A percentile compares a stretch with the other conserved stretches of the same genome.
These are phyloP conservation scores for Porites cylindrica DNA, from an alignment of 92 coral and sea anemone genomes.

Conservation along the genomic window DNA sequence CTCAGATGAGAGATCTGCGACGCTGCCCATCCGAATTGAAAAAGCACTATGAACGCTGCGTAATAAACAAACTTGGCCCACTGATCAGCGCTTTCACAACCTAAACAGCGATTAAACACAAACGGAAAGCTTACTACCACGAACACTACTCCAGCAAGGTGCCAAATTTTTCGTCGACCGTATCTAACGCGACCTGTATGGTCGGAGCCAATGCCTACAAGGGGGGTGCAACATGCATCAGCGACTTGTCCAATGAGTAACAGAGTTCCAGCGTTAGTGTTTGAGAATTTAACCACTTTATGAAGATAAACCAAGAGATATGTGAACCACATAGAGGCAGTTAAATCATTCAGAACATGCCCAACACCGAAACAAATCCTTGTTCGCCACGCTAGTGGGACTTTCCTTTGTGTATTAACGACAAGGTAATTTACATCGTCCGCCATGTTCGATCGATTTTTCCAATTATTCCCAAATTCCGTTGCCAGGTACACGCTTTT, in stretches of 20 bases:
- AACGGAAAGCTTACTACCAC: slow-evolving; percentile 88
- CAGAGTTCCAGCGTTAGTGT: slow-evolving; percentile 78
- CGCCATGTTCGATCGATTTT: neutral
- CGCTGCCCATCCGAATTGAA: slow-evolving; percentile 99
- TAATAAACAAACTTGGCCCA: slow-evolving; percentile 88
- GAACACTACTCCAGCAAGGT: slow-evolving; percentile 86
- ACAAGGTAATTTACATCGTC: slow-evolving; percentile 11
- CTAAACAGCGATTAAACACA: slow-evolving; percentile 86
- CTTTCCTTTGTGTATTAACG: neutral
- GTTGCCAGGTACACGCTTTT: too few relatives aligned
- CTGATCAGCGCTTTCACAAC: slow-evolving; percentile 74
- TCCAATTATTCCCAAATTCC: too few relatives aligned
- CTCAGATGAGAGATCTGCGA: slow-evolving; percentile 96
- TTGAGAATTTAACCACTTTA: slow-evolving; percentile 84
- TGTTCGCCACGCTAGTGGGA: slow-evolving; percentile 77
- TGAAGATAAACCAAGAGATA: slow-evolving; percentile 91
- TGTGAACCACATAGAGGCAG: slow-evolving; percentile 98
- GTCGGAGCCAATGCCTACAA: slow-evolving; percentile 96
- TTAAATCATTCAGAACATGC: slow-evolving; percentile 91
- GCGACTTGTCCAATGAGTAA: slow-evolving; percentile 94
- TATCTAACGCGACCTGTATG: slow-evolving; percentile 72
- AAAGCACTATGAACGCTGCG: slow-evolving; percentile 85
- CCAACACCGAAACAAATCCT: slow-evolving; percentile 90
- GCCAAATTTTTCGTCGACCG: slow-evolving; percentile 96
- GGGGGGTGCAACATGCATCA: slow-evolving; percentile 91